Evolutionary conservation across 2,888 invertebrate species (phyloP).

Genomic region (Odontomyia ornata): DNA sequence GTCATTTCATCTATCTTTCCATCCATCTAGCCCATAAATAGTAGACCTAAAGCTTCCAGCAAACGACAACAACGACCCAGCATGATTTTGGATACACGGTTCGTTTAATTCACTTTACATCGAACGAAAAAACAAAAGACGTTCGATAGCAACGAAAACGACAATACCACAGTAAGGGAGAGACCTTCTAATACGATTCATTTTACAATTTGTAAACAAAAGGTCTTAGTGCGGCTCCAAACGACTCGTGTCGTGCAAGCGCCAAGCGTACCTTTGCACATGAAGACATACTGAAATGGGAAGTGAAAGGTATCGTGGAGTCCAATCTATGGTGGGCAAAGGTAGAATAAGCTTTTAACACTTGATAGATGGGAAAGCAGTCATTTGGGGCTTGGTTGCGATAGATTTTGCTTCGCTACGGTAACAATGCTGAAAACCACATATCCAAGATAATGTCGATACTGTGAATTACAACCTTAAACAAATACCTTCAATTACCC

Average conservation of each 20-base stretch:
- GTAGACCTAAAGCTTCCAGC: no score
- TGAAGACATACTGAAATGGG: constrained; percentile 2
- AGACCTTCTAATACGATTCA: constrained; percentile 1
- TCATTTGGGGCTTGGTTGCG: neutral
- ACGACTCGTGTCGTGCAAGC: neutral
- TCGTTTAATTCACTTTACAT: neutral
- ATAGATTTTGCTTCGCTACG: neutral
- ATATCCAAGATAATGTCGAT: no score
- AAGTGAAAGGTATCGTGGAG: constrained; percentile 19
- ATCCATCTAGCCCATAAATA: no score
- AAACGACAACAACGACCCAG: neutral
- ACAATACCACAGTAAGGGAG: neutral
- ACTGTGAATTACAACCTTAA: no score
- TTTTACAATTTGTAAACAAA: constrained; percentile 25
- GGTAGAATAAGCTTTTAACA: neutral
- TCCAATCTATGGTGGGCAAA: neutral
- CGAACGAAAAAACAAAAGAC: neutral
- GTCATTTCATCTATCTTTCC: neutral
- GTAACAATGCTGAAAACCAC: no score
- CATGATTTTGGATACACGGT: constrained; percentile 1
- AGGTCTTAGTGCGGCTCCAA: constrained; percentile 9
- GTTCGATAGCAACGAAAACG: neutral
- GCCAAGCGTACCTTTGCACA: neutral
- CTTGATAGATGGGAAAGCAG: neutral
- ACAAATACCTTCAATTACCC: no score